phyloP scores from a whole-genome alignment of 2,888 invertebrate species.

The Thysanoteuthis rhombus region DNA sequence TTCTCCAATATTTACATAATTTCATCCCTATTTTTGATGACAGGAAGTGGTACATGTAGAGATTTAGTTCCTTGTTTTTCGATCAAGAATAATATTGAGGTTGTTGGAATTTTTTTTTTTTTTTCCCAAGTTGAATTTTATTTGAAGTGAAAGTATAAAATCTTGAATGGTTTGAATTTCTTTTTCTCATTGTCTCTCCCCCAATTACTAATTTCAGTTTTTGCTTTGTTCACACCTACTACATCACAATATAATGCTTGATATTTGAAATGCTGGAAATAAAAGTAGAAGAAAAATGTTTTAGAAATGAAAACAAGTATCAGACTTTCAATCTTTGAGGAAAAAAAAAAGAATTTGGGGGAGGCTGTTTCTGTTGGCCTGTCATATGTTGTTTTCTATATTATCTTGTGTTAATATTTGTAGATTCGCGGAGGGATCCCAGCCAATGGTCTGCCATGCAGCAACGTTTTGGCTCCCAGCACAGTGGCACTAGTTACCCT shows the following conservation, averaged over 20 bases:
- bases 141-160: no score
- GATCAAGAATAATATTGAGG: not conserved
- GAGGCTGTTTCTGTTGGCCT: not conserved
- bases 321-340: no score
- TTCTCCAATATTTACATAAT: no score
- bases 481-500: constrained; percentile 21
- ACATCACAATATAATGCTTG: no score
- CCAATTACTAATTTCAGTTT: not conserved
- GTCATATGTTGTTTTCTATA: not conserved
- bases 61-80: no score
- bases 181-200: not conserved
- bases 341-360: no score
- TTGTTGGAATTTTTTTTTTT: not conserved
- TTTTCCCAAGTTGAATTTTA: not conserved
- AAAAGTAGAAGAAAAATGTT: no score
- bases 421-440: constrained; percentile 24
- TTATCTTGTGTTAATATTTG: not conserved
- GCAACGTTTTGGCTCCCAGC: constrained; percentile 30
- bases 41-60: no score
- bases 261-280: no score
- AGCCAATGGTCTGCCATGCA: constrained; percentile 31
- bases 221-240: no score
- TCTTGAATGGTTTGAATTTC: not conserved
- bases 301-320: no score
- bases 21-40: no score